These are phyloP conservation scores for Malacoraja senta DNA, from an alignment of 2,797 vertebrate species.

Conservation along the genomic window DNA sequence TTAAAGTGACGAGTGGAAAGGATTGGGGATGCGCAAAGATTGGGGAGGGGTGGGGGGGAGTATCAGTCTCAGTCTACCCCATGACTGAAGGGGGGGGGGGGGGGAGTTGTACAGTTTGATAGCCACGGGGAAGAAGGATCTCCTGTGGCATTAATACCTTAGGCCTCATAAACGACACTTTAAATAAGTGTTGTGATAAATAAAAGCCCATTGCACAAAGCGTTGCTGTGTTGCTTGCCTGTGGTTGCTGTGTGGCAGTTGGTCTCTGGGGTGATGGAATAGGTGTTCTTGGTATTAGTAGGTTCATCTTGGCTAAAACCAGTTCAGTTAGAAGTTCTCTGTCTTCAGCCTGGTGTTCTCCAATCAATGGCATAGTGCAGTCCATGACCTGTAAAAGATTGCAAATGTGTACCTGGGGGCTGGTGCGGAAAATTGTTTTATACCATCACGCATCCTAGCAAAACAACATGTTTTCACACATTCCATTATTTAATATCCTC, in stretches of 20 bases:
- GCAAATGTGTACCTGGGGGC: not conserved
- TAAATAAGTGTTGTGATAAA: not conserved
- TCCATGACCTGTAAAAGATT: constrained; percentile 74
- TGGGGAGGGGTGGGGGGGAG: too few relatives aligned
- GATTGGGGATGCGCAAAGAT: too few relatives aligned
- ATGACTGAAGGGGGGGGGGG: too few relatives aligned
- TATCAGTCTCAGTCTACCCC: too few relatives aligned
- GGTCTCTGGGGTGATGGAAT: constrained; percentile 73
- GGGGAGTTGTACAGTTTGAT: too few relatives aligned
- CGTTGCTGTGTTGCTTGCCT: constrained; percentile 60
- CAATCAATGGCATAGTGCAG: constrained; percentile 89
- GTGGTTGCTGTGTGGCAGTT: constrained; percentile 78
- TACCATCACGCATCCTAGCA: not conserved
- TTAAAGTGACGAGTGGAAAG: too few relatives aligned
- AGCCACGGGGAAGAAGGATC: too few relatives aligned
- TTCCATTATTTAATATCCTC: not conserved
- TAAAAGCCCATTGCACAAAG: not conserved
- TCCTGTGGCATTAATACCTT: not conserved
- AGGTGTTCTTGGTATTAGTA: constrained; percentile 67
- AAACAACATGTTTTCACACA: not conserved
- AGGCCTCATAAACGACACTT: not conserved
- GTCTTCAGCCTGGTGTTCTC: constrained; percentile 89
- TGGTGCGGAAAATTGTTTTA: not conserved
- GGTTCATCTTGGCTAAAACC: constrained; percentile 83
- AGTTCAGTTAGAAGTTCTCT: constrained; percentile 84